Base-by-base conservation (phyloP, 2,888 invertebrate genomes). In the Cataglyphis cursor region DNA sequence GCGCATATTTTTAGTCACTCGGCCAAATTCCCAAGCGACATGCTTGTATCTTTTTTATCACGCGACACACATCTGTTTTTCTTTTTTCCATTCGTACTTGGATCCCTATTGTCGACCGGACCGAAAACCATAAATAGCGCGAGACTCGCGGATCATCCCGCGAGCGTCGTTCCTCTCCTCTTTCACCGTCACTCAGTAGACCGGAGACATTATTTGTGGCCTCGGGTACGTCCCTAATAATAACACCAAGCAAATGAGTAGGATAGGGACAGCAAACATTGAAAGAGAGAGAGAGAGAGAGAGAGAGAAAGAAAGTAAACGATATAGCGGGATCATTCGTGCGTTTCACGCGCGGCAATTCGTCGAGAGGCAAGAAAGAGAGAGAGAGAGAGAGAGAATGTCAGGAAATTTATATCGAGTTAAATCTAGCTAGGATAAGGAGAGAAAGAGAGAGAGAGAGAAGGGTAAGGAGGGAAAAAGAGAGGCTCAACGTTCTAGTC, bases 181-280 rank as follows among this genome's bases (percentile, higher is more conserved):
- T 10, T 38, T 57, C 66, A n/a, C 12, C 76, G 87, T 91, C 90
- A 90, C 89, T 91, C 90, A 88, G 64, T 35, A 80, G 84, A 72
- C 84, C 70, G 41, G 70, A 31, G 83, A 85, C 89, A 91, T 92
- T 91, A 91, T 91, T 91, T 91, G 91, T 91, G 85, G 91, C 90
- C 82, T 76, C 83, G 82, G 61, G 82, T 82, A 81, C 82, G 75
- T 68, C 85, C 86, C 91, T 91, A 91, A 91, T 91, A 91, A 92
- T 91, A 91, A 92, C 90, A 68, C 84, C 54, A 31, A 21, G 83
- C 76, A 80, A 80, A 81, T 64, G 73, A 70, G 64, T 54, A 75
- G 51, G 57, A 64, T 68, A 74, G 73, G 38, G 61, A 54, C 35
- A 80, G 24, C 76, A 48, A 44, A 65, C 57, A 59, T 73, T 59